Conservation (phyloP, 1,140 invertebrate genomes). For the Drosophila pallidifrons region DNA sequence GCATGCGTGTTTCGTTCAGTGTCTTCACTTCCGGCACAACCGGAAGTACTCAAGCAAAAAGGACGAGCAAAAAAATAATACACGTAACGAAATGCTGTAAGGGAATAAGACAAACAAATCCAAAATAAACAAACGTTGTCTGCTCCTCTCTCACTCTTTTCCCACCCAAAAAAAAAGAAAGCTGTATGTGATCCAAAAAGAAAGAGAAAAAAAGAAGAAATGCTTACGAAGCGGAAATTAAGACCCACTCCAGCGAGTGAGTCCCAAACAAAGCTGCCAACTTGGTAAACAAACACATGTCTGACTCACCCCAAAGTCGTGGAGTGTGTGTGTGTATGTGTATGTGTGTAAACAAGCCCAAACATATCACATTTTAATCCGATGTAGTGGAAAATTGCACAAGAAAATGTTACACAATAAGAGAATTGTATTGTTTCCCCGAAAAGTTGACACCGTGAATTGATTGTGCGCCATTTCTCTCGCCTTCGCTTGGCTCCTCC, state of each 20-base stretch:
- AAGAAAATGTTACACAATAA: constrained; percentile 51
- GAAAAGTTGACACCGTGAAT: constrained; percentile 47
- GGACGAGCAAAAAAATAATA: constrained; percentile 32
- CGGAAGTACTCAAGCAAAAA: constrained; percentile 79
- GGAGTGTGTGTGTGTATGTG: constrained; percentile 4
- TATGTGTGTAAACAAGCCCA: constrained; percentile 78
- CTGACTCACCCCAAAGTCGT: constrained; percentile 40
- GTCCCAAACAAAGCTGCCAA: constrained; percentile 77
- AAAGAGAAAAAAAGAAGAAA: constrained; percentile 46
- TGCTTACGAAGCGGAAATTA: constrained; percentile 81
- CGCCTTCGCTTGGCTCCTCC: constrained; percentile 13
- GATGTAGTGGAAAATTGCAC: constrained; percentile 81
- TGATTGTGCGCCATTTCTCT: constrained; percentile 73
- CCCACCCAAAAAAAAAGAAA: constrained; percentile 15
- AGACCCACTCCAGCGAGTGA: constrained; percentile 68
- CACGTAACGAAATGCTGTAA: constrained; percentile 42
- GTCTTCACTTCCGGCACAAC: constrained; percentile 68
- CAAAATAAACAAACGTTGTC: constrained; percentile 66
- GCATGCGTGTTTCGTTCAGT: constrained; percentile 40
- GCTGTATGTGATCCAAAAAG: constrained; percentile 41
- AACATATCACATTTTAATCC: constrained; percentile 84
- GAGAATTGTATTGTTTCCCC: constrained; percentile 64
- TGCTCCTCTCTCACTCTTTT: constrained; percentile 3
- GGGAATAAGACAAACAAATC: constrained; percentile 66
- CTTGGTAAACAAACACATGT: constrained; percentile 82